Evolutionary conservation across 92 coral and sea anemone genomes (phyloP).

Genomic region (Virgularia gustaviana): DNA sequence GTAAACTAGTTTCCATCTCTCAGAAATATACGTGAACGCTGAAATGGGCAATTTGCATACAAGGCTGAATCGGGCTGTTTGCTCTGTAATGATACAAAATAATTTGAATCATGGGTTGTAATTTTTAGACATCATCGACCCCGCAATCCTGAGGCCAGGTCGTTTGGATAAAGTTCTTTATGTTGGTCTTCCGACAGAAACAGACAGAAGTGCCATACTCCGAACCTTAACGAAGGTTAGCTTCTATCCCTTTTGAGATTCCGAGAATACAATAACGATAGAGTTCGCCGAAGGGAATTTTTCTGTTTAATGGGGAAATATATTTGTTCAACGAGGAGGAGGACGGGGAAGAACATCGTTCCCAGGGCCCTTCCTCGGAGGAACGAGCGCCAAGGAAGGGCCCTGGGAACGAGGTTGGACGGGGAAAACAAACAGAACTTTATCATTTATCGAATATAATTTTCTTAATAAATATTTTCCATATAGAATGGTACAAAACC

Average conservation of each 20-base stretch:
- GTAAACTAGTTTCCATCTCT: neutral
- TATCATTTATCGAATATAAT: neutral
- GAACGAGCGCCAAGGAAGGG: too few relatives aligned
- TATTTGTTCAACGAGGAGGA: neutral
- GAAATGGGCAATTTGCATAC: too few relatives aligned
- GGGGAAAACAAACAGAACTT: neutral
- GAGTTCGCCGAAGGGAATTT: neutral
- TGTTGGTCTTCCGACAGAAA: conserved; percentile 77
- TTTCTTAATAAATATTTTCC: too few relatives aligned
- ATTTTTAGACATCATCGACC: conserved; percentile 82
- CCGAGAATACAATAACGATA: neutral
- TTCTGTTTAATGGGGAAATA: neutral
- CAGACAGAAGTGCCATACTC: conserved; percentile 84
- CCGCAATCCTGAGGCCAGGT: conserved; percentile 94
- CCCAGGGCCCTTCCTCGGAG: too few relatives aligned
- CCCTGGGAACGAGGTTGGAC: too few relatives aligned
- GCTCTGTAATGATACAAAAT: too few relatives aligned
- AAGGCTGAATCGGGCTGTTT: neutral
- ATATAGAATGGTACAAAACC: conserved; percentile 78
- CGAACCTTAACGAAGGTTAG: conserved; percentile 84
- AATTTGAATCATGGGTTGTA: too few relatives aligned
- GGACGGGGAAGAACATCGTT: too few relatives aligned
- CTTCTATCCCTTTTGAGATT: too few relatives aligned
- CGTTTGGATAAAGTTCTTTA: conserved; percentile 91
- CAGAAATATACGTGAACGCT: too few relatives aligned